Evolutionary conservation across 2,888 invertebrate species (phyloP), one percentile per base, ranked within the genome.

Genomic region (Limnephilus marmoratus): DNA sequence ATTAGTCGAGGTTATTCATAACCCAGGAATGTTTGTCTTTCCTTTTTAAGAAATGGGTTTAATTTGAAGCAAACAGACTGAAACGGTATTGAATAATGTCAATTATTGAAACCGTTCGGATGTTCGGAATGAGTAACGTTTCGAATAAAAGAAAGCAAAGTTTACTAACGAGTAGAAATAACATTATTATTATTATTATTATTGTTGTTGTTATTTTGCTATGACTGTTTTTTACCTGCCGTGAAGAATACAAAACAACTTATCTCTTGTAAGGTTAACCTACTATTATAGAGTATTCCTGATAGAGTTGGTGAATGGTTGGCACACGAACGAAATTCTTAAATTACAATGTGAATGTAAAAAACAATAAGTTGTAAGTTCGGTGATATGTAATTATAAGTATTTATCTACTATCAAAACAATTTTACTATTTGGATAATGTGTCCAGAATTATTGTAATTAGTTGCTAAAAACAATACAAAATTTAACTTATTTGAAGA

Each of bases 161-260:
- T 37, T 3, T 49, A 18, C 9, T 2, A 7, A 68, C 53, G 53
- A 68, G 68, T 68, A 24, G 24, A 68, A n/a, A n/a, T 68, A n/a
- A 68, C 68, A 24, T 24, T 3, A 3, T 37, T 9, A 68, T 68
- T n/a, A 68, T 68, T 68, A 68, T 68, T 68, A n/a, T 68, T 68
- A 68, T 24, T 24, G 2, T 68, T 53, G 18, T 68, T 68, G 68
- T 24, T 83, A 37, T 7, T 83, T 83, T 83, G 34, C 13, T 83
- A 34, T 9, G 83, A 83, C 18, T 34, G 34, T 31, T 31, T 68
- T 68, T 68, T 83, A 83, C 82, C 83, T 83, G 83, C 37, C 83
- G 83, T 83, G 83, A 83, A 83, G 83, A 83, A 83, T 37, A 83
- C 86, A 53, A 86, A 86, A 86, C 86, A 45, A 86, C 49, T 86